A percentile compares a stretch with the other conserved stretches of the same genome.
Conservation (phyloP, 2,888 invertebrate genomes). For the Eupithecia exiguata region DNA sequence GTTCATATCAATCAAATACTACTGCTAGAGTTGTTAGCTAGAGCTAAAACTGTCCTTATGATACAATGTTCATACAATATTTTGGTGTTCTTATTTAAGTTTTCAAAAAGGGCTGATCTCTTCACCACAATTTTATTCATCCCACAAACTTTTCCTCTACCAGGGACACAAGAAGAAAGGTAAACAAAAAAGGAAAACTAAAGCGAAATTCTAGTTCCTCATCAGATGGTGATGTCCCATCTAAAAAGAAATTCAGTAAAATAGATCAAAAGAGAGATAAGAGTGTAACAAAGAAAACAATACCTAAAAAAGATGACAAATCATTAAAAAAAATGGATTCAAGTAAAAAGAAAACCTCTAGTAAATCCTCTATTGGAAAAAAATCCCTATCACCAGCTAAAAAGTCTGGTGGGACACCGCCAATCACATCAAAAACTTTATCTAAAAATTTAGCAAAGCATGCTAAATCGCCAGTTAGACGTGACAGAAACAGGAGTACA, state of each 20-base stretch:
- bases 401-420: slow-evolving; percentile 80
- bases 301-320: slow-evolving; percentile 74
- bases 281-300: slow-evolving; percentile 74
- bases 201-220: slow-evolving; percentile 86
- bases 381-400: slow-evolving; percentile 80
- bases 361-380: slow-evolving; percentile 71
- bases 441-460: slow-evolving; percentile 70
- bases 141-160: slow-evolving; percentile 22
- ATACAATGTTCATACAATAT: background rate
- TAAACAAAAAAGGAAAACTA: slow-evolving; percentile 76
- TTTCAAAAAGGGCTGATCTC: background rate
- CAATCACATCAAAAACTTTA: slow-evolving; percentile 74
- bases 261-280: slow-evolving; percentile 73
- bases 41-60: background rate
- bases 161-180: slow-evolving; percentile 80
- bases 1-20: background rate
- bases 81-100: background rate
- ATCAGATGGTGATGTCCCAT: slow-evolving; percentile 85
- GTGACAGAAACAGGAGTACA: slow-evolving; percentile 73
- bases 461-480: slow-evolving; percentile 76
- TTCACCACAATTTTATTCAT: background rate
- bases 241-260: slow-evolving; percentile 82
- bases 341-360: slow-evolving; percentile 66
- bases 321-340: slow-evolving; percentile 70
- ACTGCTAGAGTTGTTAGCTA: background rate